These are phyloP conservation scores for Maniola hyperantus DNA, from an alignment of 2,888 invertebrate genomes.

Conservation along the genomic window DNA sequence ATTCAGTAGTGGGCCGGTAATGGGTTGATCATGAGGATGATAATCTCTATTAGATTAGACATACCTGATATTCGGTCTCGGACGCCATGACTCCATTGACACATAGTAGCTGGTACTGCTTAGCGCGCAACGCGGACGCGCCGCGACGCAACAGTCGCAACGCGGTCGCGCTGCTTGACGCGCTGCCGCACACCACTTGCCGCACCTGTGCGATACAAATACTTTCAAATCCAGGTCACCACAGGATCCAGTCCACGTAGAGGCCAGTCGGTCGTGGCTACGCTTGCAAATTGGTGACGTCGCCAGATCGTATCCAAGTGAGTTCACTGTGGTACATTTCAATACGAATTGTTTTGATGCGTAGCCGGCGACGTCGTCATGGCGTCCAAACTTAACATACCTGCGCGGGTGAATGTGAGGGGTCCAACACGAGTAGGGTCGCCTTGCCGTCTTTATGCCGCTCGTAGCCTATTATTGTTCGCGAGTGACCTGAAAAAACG, in stretches of 20 bases:
- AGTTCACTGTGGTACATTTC: too few relatives aligned
- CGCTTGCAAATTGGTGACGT: too few relatives aligned
- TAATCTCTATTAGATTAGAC: too few relatives aligned
- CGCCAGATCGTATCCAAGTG: too few relatives aligned
- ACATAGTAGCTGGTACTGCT: constrained; percentile 93
- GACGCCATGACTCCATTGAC: constrained; percentile 88
- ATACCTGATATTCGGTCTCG: constrained; percentile 89
- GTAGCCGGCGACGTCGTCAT: too few relatives aligned
- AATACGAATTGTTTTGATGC: too few relatives aligned
- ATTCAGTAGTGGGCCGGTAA: too few relatives aligned
- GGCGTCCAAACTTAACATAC: constrained; percentile 82
- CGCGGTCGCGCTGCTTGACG: constrained; percentile 52
- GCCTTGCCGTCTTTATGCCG: constrained; percentile 78
- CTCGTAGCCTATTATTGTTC: constrained; percentile 95
- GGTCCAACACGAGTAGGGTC: constrained; percentile 91
- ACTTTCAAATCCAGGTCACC: too few relatives aligned
- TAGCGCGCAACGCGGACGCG: constrained; percentile 89
- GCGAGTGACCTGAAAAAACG: constrained; percentile 87
- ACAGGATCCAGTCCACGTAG: too few relatives aligned
- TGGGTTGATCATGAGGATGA: too few relatives aligned
- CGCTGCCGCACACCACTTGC: constrained; percentile 54
- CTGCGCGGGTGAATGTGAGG: constrained; percentile 91
- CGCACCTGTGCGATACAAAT: constrained; percentile 52
- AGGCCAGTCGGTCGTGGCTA: too few relatives aligned
- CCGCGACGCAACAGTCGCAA: constrained; percentile 86